phyloP scores from a whole-genome alignment of 2,113 vertebrate genomes.

The Sylvilagus bachmani region DNA sequence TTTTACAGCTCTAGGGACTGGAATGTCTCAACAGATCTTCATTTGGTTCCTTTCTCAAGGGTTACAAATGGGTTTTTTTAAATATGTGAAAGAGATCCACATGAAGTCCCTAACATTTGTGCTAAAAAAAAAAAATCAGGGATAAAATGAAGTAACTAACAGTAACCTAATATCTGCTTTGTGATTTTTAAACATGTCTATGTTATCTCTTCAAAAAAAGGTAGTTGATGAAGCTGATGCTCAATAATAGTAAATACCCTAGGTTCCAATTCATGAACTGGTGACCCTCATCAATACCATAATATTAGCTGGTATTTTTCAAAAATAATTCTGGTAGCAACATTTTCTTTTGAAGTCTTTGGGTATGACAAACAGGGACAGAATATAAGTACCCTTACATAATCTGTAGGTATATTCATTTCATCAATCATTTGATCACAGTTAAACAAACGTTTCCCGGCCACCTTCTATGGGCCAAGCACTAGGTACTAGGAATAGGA shows the following conservation, averaged over 20 bases:
- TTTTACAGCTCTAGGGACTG: not conserved
- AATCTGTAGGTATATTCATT: not conserved
- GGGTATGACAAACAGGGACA: not conserved
- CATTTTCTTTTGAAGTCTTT: not conserved
- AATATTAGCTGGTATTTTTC: not conserved
- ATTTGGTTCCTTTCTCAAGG: slow-evolving; percentile 14
- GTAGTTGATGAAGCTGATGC: not conserved
- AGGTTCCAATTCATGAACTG: not conserved
- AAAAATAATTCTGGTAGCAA: not conserved
- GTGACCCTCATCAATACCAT: not conserved
- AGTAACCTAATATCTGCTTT: not conserved
- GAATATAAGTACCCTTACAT: not conserved
- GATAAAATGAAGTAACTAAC: not conserved
- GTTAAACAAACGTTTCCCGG: slow-evolving; percentile 11
- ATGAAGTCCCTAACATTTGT: not conserved
- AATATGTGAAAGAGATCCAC: not conserved
- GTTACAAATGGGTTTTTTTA: not conserved
- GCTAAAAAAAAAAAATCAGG: not conserved
- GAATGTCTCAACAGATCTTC: not conserved
- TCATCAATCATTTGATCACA: slow-evolving; percentile 16
- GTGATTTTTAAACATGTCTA: not conserved
- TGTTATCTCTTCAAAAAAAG: not conserved
- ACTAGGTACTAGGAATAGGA: not conserved
- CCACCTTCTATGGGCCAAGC: not conserved
- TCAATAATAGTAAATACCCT: not conserved